Percentiles rank a stretch among this genome's conserved stretches.
Evolutionary conservation across 1,140 invertebrate genomes (phyloP).

Genomic region (Pissodes strobi): DNA sequence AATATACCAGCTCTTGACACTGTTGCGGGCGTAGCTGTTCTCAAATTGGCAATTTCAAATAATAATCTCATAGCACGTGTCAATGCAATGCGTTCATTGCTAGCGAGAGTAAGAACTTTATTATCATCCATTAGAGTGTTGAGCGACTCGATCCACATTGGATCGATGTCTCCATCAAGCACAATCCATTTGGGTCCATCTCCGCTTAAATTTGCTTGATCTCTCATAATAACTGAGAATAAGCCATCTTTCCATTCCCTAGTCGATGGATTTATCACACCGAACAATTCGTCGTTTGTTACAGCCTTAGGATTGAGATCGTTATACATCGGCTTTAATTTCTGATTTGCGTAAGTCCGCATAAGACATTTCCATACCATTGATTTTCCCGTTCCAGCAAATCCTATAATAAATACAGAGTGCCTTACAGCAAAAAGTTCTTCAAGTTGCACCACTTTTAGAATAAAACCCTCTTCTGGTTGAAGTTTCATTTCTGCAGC

Average conservation of each 20-base stretch:
- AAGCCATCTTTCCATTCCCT: constrained; percentile 97
- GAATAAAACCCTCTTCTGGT: constrained; percentile 87
- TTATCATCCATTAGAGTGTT: constrained; percentile 89
- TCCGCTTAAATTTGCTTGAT: constrained; percentile 84
- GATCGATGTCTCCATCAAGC: constrained; percentile 95
- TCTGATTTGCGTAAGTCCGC: constrained; percentile 76
- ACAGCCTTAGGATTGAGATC: constrained; percentile 95
- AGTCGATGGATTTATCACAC: constrained; percentile 92
- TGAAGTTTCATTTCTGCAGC: constrained; percentile 84
- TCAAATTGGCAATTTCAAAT: constrained; percentile 93
- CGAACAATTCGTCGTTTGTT: constrained; percentile 94
- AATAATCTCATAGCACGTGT: constrained; percentile 88
- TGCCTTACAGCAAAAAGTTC: constrained; percentile 92
- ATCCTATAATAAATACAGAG: constrained; percentile 91
- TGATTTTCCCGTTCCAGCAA: constrained; percentile 91
- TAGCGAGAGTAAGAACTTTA: constrained; percentile 87
- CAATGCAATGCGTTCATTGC: constrained; percentile 92
- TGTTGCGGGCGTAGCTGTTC: constrained; percentile 93
- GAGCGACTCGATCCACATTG: constrained; percentile 96
- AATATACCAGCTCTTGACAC: constrained; percentile 91
- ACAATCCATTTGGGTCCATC: constrained; percentile 95
- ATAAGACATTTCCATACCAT: constrained; percentile 91
- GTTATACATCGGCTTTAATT: constrained; percentile 81
- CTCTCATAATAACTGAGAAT: constrained; percentile 90
- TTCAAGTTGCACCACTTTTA: constrained; percentile 88